A percentile compares a stretch with the other conserved stretches of the same genome.
Conservation (phyloP, 2,888 invertebrate species). For the Meteorus colon region DNA sequence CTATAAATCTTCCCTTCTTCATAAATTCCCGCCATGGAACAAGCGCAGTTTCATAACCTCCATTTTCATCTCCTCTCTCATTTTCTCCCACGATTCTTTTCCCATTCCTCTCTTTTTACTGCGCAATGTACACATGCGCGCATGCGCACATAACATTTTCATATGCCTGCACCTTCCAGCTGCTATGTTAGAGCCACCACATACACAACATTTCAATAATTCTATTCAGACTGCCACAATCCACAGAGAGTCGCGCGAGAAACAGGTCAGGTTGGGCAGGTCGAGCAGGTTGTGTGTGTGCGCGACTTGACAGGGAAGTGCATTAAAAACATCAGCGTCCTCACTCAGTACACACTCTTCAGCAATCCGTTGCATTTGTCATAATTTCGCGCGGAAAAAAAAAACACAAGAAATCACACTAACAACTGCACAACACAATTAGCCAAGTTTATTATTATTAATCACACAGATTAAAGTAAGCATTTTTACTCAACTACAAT, state of each 20-base stretch:
- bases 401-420: not conserved
- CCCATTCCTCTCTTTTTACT: not conserved
- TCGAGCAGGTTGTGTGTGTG: conserved; percentile 27
- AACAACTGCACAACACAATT: too few relatives aligned
- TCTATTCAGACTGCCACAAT: too few relatives aligned
- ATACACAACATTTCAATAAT: not conserved
- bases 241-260: conserved; percentile 29
- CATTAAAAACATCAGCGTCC: conserved; percentile 19
- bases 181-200: conserved; percentile 21
- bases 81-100: not conserved
- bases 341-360: not conserved
- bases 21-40: not conserved
- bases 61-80: not conserved
- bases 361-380: not conserved
- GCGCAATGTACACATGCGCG: not conserved
- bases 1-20: not conserved
- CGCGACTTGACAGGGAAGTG: conserved; percentile 22
- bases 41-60: not conserved
- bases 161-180: not conserved
- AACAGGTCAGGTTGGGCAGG: conserved; percentile 65
- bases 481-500: not conserved
- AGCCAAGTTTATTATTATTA: not conserved
- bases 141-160: not conserved
- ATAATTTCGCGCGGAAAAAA: not conserved
- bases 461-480: not conserved